Conservation (phyloP, 2,113 vertebrate species). For the Microtus oregoni region DNA sequence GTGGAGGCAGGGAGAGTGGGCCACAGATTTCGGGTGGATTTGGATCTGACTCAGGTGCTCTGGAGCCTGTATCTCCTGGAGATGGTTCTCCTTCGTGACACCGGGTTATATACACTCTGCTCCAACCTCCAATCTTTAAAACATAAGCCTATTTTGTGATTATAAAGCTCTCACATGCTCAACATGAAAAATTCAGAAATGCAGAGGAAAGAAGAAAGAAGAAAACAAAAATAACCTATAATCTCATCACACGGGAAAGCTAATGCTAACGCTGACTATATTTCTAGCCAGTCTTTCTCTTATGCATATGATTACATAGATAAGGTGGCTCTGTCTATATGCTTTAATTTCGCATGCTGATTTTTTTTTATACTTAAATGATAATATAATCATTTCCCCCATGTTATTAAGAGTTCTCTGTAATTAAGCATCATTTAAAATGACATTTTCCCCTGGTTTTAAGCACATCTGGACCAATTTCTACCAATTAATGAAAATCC, state of each 20-base stretch:
- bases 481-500: slow-evolving; percentile 55
- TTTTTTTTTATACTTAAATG: slow-evolving; percentile 61
- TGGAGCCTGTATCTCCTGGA: background rate
- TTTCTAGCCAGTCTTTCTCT: slow-evolving; percentile 55
- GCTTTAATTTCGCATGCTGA: slow-evolving; percentile 56
- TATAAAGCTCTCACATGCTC: slow-evolving; percentile 49
- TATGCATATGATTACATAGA: slow-evolving; percentile 25
- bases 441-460: slow-evolving; percentile 59
- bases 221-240: slow-evolving; percentile 25
- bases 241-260: slow-evolving; percentile 1
- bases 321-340: slow-evolving; percentile 42
- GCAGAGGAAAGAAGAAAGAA: slow-evolving; percentile 8
- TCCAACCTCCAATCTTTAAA: slow-evolving; percentile 45
- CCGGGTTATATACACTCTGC: background rate
- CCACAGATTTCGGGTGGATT: background rate
- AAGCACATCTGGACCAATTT: slow-evolving; percentile 57
- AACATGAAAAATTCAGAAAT: slow-evolving; percentile 56
- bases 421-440: slow-evolving; percentile 69
- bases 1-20: background rate
- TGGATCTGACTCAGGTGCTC: background rate
- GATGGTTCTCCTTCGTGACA: background rate
- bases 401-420: slow-evolving; percentile 62
- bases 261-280: slow-evolving; percentile 8
- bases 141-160: slow-evolving; percentile 43
- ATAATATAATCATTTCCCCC: slow-evolving; percentile 59